Evolutionary conservation across 2,797 vertebrate species (phyloP), one percentile per base, ranked within the genome.

Genomic region (Sciurus carolinensis): DNA sequence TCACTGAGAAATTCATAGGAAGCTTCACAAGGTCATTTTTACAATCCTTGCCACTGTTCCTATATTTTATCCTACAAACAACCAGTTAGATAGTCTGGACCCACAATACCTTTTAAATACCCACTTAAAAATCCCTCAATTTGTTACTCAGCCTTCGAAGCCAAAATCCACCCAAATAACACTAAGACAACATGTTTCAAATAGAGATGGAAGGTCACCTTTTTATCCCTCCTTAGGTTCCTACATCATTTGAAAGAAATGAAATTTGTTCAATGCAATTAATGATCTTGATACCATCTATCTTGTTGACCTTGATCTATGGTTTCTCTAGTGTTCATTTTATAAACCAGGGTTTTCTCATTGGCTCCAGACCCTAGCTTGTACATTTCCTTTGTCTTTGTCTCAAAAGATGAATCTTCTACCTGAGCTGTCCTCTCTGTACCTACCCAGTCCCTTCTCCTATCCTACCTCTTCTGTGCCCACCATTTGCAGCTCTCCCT

Each of bases 151-250:
- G 24, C 20, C 52, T 71, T 44, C 33, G 33, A 88, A 50, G 57
- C 66, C 9, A 93, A 77, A 52, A 76, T 57, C 57, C 17, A 64
- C 5, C 33, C 52, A 82, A 86, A 26, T 59, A 93, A 42, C 36
- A 76, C 8, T 50, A 75, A 66, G 30, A 94, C 62, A 71, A 75
- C 91, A 77, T 39, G 33, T 24, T 86, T 90, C 57, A 84, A 76
- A 1, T 5, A 80, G 81, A 71, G n/a, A 73, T 14, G 33, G 39
- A 92, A 91, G 30, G 71, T 44, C 76, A 28, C 6, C 28, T 67
- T 86, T 85, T 62, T 36, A 69, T 62, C 14, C 66, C 26, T 76
- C 28, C 33, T 86, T 54, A 84, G 59, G 30, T 84, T 90, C 12
- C 22, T n/a, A 77, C 36, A 36, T 86, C 12, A 18, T 24, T 73